Evolutionary conservation across 2,113 vertebrate genomes (phyloP), one percentile per base, ranked within the genome.

Genomic region (Xiphophorus hellerii): DNA sequence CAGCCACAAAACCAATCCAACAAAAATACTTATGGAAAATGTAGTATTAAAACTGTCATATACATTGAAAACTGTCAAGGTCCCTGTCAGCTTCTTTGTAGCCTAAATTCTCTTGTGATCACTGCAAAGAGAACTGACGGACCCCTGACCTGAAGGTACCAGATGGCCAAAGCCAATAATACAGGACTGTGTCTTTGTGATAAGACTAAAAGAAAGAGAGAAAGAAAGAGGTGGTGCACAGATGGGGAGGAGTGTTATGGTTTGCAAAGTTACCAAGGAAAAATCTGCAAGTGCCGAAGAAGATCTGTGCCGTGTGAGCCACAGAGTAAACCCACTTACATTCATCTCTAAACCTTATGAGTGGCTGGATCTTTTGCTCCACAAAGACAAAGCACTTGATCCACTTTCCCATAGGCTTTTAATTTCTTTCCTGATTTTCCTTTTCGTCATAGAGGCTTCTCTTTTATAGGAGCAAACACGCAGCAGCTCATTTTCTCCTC

Each of bases 391-490:
- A 85, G 83, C 28, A 65, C 76, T 76, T 20, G 54, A 85, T 83
- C 81, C 77, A 74, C 84, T 87, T 92, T 91, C 88, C 90, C 88
- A 92, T 77, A 76, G 73, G 77, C 62, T 68, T 78, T 17, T 69
- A 75, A 71, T 86, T 86, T 76, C 64, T 80, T 85, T 73, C 48
- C 70, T 30, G 42, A 73, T 82, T 84, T 79, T 72, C 70, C 69
- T 76, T 54, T 70, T 61, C 81, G 70, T 82, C 27, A 51, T 29
- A 63, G 51, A 84, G 80, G 66, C 80, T 88, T 76, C 66, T 89
- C 80, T 86, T 84, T 88, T 86, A 74, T 78, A 84, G 84, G 88
- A 29, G 79, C 72, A 81, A 86, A 84, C 83, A 85, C 85, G 90
- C 81, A 86, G 68, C 77, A 76, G 78, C 73, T 82, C 75, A 62